These are phyloP conservation scores for Sceliomorpha sp. DNA, from an alignment of 2,888 invertebrate species.

Conservation along the genomic window DNA sequence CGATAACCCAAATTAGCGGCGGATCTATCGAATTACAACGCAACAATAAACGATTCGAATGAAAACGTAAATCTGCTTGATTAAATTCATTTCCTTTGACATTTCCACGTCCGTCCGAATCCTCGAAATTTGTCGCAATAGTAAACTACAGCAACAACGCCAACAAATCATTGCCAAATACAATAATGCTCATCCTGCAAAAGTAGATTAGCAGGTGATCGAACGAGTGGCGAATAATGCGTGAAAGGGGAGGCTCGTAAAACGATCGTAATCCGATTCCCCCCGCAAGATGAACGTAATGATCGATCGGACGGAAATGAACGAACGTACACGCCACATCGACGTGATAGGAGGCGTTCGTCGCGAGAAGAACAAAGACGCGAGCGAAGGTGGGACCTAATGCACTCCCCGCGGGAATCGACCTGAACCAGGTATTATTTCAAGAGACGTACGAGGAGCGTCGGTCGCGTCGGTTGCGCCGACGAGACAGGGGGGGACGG, in stretches of 20 bases:
- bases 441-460: slow-evolving; percentile 41
- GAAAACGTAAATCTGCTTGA: too few relatives aligned
- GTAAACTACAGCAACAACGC: too few relatives aligned
- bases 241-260: slow-evolving; percentile 35
- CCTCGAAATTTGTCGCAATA: too few relatives aligned
- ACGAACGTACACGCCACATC: slow-evolving; percentile 12
- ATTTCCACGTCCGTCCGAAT: too few relatives aligned
- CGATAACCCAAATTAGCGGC: too few relatives aligned
- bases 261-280: slow-evolving; percentile 48
- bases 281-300: slow-evolving; percentile 37
- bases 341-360: slow-evolving; percentile 14
- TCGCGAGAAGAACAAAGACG: slow-evolving; percentile 25
- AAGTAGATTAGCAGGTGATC: slow-evolving; percentile 35
- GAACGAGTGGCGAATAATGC: slow-evolving; percentile 31
- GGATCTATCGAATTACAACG: too few relatives aligned
- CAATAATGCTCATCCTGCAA: slow-evolving; percentile 10
- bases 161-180: not conserved
- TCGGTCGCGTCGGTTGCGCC: slow-evolving; percentile 17
- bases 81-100: too few relatives aligned
- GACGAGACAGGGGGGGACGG: too few relatives aligned
- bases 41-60: too few relatives aligned
- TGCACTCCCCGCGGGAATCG: slow-evolving; percentile 40
- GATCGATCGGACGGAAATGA: slow-evolving; percentile 47
- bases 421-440: slow-evolving; percentile 33
- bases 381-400: slow-evolving; percentile 24